These are phyloP conservation scores for Phalacrocorax pelagicus DNA, from an alignment of 2,113 vertebrate genomes.

Conservation along the genomic window DNA sequence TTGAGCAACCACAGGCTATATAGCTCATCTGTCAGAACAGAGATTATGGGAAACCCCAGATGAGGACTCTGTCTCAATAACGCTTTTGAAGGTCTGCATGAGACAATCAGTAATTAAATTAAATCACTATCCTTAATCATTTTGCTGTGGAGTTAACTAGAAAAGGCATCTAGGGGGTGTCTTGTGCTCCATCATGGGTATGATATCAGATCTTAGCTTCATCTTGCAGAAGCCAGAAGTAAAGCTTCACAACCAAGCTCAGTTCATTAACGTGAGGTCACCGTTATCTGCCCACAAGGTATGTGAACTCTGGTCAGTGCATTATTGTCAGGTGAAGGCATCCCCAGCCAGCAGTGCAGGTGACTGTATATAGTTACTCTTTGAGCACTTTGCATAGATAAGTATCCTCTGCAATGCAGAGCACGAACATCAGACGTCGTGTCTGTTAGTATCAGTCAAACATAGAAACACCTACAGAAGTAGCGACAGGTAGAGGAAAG, in stretches of 20 bases:
- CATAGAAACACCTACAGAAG: background rate
- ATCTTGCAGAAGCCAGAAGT: background rate
- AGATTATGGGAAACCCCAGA: background rate
- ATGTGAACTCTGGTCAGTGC: background rate
- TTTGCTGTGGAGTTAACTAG: background rate
- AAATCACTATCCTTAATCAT: background rate
- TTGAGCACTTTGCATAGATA: background rate
- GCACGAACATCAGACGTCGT: background rate
- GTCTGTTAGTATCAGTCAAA: background rate
- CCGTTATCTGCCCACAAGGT: background rate
- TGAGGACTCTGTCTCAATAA: background rate
- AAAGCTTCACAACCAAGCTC: background rate
- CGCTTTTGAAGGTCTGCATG: background rate
- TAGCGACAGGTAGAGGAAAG: background rate
- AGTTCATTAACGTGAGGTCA: background rate
- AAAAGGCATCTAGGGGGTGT: background rate
- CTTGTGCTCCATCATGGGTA: background rate
- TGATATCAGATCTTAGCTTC: background rate
- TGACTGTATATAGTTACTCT: background rate
- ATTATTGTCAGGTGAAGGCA: background rate
- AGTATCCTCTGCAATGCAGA: background rate
- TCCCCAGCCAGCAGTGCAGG: background rate
- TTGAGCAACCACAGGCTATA: background rate
- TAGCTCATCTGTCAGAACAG: background rate
- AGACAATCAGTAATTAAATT: background rate